Base-by-base conservation (phyloP, 2,888 invertebrate genomes). In the Desoria tigrina region DNA sequence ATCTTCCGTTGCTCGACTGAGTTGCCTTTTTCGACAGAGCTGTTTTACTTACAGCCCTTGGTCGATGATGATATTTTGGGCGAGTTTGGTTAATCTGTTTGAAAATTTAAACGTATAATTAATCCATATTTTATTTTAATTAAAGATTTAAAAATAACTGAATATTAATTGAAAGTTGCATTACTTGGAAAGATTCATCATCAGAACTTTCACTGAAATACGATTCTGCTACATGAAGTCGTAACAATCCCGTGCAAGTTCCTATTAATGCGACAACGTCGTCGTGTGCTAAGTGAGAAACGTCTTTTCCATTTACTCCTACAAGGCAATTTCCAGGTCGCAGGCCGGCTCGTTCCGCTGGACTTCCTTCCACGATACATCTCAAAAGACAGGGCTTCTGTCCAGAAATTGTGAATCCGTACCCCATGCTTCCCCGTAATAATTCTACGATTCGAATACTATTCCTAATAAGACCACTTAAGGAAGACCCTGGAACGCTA, bases 361-460 rank as follows among this genome's bases (percentile, higher is more conserved):
- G 94, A 66, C 91, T 92, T 75, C 90, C 90, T 54, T 86, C 84
- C 1, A 94, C 94, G 77, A 97, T 95, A 77, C 93, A 94, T 59
- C 94, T 94, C 65, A 97, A 85, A 71, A 95, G 91, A 79, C 96
- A 97, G 0, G 97, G 96, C 78, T 94, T 90, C 80, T 97, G 95
- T 2, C 96, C 96, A 1, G 95, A 94, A 78, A 97, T 95, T 24
- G 96, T 97, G 79, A 97, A 97, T n/a, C 97, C 96, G 79, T 94
- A 97, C 9, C 96, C 96, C 77, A 90, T 90, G 67, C 87, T 85
- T 2, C 95, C 94, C 71, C 95, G 84, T 9, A 87, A 85, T 49
- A 96, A 88, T 78, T 95, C 92, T 61, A 95, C 90, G 37, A 89
- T 88, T 72, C 90, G 86, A 70, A 91, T 87, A 42, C 90, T 71